Percentiles rank a stretch among this genome's conserved stretches.
Evolutionary conservation across 2,113 vertebrate genomes (phyloP).

Genomic region (Chauna torquata): DNA sequence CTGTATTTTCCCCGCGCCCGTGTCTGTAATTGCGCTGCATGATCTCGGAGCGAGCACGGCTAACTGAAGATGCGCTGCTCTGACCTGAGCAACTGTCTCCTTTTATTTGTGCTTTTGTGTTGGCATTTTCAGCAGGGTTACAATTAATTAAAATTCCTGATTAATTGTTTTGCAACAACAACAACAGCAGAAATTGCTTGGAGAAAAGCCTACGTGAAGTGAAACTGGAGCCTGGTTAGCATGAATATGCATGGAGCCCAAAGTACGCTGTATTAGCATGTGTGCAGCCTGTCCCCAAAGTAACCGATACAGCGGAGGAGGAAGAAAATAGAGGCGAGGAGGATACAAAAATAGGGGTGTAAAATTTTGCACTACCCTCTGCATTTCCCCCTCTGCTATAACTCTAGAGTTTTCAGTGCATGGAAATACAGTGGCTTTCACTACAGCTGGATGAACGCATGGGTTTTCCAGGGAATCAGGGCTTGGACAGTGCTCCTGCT

Average conservation of each 20-base stretch:
- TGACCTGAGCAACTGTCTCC: neutral
- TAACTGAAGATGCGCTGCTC: neutral
- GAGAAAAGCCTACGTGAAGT: neutral
- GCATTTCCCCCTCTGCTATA: neutral
- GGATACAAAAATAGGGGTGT: neutral
- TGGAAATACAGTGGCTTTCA: neutral
- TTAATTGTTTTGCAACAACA: conserved; percentile 43
- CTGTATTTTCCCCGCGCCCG: neutral
- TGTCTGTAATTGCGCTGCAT: neutral
- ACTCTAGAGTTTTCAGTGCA: neutral
- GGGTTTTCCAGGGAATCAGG: neutral
- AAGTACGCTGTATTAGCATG: neutral
- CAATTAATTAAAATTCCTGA: conserved; percentile 47
- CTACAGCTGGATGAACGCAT: neutral
- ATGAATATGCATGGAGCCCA: neutral
- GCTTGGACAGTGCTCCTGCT: neutral
- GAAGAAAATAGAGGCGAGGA: neutral
- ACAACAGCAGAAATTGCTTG: neutral
- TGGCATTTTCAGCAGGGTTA: conserved; percentile 23
- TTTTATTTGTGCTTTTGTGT: neutral
- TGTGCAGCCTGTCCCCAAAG: neutral
- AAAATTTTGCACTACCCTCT: neutral
- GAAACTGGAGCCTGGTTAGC: neutral
- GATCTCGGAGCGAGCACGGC: neutral
- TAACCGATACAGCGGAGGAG: neutral